Evolutionary conservation across 2,113 vertebrate species (phyloP).

Genomic region (Syrmaticus mikado): DNA sequence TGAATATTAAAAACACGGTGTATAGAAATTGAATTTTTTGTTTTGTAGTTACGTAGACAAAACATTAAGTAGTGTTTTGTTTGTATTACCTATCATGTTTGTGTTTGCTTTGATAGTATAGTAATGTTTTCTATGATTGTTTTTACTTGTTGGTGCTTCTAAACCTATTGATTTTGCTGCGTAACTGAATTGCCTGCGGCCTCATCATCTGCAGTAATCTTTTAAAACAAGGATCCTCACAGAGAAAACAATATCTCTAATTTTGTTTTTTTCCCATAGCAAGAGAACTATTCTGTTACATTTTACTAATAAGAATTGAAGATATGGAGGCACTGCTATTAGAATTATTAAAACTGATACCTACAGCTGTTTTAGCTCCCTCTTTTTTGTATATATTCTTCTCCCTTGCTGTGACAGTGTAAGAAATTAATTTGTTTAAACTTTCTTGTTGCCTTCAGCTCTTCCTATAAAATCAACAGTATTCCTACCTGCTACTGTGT

Average conservation of each 20-base stretch:
- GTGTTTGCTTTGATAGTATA: background rate
- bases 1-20: slow-evolving; percentile 28
- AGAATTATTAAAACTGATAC: background rate
- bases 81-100: background rate
- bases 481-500: background rate
- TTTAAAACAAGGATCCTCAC: background rate
- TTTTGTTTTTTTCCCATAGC: background rate
- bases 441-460: background rate
- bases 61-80: background rate
- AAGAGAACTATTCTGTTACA: background rate
- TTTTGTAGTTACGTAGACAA: background rate
- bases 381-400: background rate
- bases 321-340: background rate
- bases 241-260: background rate
- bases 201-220: background rate
- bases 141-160: background rate
- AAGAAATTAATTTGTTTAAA: background rate
- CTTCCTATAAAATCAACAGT: background rate
- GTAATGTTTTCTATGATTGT: background rate
- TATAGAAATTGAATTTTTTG: background rate
- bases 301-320: background rate
- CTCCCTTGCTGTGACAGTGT: background rate
- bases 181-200: background rate
- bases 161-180: background rate
- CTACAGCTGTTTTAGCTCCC: background rate